phyloP scores from a whole-genome alignment of 1,140 invertebrate species.

The Coelopa frigida region DNA sequence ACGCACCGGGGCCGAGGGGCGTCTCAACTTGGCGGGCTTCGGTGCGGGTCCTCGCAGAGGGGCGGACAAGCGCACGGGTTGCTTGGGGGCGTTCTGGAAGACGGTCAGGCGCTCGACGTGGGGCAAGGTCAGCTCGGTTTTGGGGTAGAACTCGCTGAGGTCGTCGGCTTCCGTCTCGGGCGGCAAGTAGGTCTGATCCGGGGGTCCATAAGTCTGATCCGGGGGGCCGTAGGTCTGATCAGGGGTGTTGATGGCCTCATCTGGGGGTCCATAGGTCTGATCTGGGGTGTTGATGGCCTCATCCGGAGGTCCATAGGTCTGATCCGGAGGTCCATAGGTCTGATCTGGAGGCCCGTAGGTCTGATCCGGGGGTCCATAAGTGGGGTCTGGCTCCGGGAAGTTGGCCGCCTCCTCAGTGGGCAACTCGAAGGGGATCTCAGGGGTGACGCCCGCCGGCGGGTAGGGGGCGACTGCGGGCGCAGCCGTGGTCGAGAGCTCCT shows the following conservation, averaged over 20 bases:
- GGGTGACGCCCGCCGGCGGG: conserved; percentile 31
- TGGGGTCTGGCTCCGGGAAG: conserved; percentile 24
- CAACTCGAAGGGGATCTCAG: conserved; percentile 29
- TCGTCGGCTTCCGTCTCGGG: not conserved
- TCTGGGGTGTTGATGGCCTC: conserved; percentile 23
- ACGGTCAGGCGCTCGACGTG: too few species aligned
- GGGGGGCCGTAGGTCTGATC: conserved; percentile 18
- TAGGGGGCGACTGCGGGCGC: conserved; percentile 17
- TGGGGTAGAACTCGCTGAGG: too few species aligned
- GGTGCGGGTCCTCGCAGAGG: too few species aligned
- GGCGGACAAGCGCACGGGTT: too few species aligned
- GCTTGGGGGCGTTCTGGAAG: too few species aligned
- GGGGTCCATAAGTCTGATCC: conserved; percentile 30
- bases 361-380: conserved; percentile 18
- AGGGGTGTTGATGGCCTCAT: conserved; percentile 17
- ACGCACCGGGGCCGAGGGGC: too few species aligned
- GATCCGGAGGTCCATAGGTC: conserved; percentile 24
- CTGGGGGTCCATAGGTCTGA: conserved; percentile 21
- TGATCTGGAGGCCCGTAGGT: conserved; percentile 13
- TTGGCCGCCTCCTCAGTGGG: conserved; percentile 25
- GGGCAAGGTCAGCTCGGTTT: too few species aligned
- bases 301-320: conserved; percentile 19
- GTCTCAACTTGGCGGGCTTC: too few species aligned
- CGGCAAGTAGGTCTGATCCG: conserved; percentile 11
- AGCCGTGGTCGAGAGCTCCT: conserved; percentile 1